phyloP scores from a whole-genome alignment of 30 jellyfish, hydroid and myxozoan species.

The Turritopsis rubra region DNA sequence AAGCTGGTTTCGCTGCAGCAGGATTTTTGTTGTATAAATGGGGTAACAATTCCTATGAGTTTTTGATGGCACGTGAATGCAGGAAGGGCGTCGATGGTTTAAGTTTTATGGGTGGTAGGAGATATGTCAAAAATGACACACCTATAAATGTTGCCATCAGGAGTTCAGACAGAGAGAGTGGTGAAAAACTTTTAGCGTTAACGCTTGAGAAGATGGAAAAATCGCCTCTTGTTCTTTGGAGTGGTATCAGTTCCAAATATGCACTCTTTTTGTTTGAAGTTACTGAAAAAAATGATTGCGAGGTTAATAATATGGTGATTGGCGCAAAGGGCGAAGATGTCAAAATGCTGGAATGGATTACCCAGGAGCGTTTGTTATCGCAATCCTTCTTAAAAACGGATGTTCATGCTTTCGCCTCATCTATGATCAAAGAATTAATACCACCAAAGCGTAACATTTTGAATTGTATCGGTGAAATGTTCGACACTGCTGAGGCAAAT shows the following conservation, averaged over 20 bases:
- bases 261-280: not conserved
- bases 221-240: not conserved
- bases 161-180: not conserved
- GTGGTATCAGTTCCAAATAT: not conserved
- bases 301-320: not conserved
- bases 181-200: not conserved
- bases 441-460: not conserved
- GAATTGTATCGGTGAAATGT: not conserved
- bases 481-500: constrained; percentile 3
- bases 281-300: not conserved
- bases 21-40: not conserved
- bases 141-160: not conserved
- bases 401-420: not conserved
- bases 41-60: not conserved
- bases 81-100: not conserved
- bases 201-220: not conserved
- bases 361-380: not conserved
- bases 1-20: not conserved
- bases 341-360: not conserved
- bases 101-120: not conserved
- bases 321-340: not conserved
- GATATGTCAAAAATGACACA: not conserved
- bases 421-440: not conserved
- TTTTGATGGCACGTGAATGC: constrained; percentile 1
- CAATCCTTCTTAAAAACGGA: not conserved